A percentile compares a stretch with the other conserved stretches of the same genome.
phyloP scores from a whole-genome alignment of 2,888 invertebrate genomes.

The Caenorhabditis angaria region DNA sequence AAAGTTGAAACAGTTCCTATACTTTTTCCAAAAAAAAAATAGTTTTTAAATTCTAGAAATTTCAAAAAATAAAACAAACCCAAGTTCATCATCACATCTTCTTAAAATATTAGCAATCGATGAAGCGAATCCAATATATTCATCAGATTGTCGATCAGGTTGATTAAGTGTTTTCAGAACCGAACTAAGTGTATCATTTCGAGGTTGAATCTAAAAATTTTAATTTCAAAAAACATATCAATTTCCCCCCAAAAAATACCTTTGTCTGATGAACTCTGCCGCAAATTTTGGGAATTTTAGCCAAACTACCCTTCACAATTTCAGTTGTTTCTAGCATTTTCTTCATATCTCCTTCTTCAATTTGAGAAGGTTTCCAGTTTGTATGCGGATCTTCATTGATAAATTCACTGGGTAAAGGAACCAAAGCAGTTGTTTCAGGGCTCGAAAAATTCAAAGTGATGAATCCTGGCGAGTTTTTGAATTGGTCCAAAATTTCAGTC shows the following conservation, averaged over 20 bases:
- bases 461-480: conserved; percentile 21
- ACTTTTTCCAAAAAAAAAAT: background rate
- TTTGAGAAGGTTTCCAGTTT: conserved; percentile 7
- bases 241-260: conserved; percentile 7
- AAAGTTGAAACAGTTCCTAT: background rate
- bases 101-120: conserved; percentile 24
- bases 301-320: background rate
- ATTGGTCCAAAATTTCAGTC: conserved; percentile 20
- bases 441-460: conserved; percentile 12
- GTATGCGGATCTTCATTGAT: background rate
- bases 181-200: conserved; percentile 12
- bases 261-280: conserved; percentile 9
- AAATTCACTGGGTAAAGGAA: conserved; percentile 10
- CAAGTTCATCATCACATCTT: conserved; percentile 19
- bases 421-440: conserved; percentile 8
- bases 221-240: background rate
- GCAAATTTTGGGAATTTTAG: conserved; percentile 6
- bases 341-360: conserved; percentile 27
- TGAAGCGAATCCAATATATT: conserved; percentile 17
- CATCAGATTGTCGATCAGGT: conserved; percentile 1
- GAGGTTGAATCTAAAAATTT: conserved; percentile 16
- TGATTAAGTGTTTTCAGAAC: conserved; percentile 11
- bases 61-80: conserved; percentile 13
- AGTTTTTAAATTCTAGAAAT: no score
- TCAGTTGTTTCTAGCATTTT: conserved; percentile 5